phyloP scores from a whole-genome alignment of 2,888 invertebrate genomes.

The Calameuta pallipes region DNA sequence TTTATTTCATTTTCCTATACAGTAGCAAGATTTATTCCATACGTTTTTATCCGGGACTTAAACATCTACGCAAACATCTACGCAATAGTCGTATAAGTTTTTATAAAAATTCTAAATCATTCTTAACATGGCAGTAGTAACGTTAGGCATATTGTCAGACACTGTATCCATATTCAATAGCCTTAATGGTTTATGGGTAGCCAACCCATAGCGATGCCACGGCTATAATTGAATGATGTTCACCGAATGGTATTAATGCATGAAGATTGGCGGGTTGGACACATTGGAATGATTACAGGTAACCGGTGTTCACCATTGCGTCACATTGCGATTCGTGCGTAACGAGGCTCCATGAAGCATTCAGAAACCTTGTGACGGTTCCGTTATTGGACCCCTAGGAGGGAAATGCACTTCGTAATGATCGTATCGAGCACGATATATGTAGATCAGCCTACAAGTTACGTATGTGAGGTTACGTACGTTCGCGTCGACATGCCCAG shows the following conservation, averaged over 20 bases:
- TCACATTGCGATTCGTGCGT: not conserved
- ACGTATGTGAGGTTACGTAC: slow-evolving; percentile 12
- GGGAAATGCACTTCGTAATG: slow-evolving; percentile 39
- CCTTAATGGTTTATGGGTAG: slow-evolving; percentile 44
- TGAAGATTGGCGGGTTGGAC: slow-evolving; percentile 53
- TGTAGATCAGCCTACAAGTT: slow-evolving; percentile 29
- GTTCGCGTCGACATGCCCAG: slow-evolving; percentile 31
- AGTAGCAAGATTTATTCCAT: too few species aligned
- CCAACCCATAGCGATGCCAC: slow-evolving; percentile 25
- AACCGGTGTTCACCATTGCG: not conserved
- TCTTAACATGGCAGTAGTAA: not conserved
- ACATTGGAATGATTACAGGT: slow-evolving; percentile 44
- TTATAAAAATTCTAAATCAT: not conserved
- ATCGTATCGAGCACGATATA: slow-evolving; percentile 33
- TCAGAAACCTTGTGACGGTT: slow-evolving; percentile 23
- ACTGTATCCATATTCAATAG: slow-evolving; percentile 46
- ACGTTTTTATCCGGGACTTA: too few species aligned
- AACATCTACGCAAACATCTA: too few species aligned
- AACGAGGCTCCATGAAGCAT: slow-evolving; percentile 11
- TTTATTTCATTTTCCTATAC: not conserved
- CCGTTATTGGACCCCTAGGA: slow-evolving; percentile 14
- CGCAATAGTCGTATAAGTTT: too few species aligned
- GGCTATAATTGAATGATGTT: slow-evolving; percentile 57
- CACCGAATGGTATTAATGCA: slow-evolving; percentile 58
- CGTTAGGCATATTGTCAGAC: not conserved